Base-by-base conservation (phyloP, 2,797 vertebrate genomes). In the Sparidentex hasta region DNA sequence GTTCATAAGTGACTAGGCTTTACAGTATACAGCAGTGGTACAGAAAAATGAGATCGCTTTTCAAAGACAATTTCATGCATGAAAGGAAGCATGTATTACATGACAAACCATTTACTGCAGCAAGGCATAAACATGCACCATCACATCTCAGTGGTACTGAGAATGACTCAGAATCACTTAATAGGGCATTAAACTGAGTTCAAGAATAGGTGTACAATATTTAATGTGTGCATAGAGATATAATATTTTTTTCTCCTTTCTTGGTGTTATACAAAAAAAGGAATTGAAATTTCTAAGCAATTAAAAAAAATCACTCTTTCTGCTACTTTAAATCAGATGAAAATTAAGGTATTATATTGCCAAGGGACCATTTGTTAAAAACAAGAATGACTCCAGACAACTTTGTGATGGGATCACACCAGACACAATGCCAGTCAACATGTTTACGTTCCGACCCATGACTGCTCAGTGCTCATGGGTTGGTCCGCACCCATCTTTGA, bases 21-120 rank as follows among this genome's bases (percentile, higher is more conserved):
- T 25, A 51, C n/a, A 50, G 46, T 59, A 54, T 13, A 56, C 25
- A 51, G 51, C 12, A 38, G 41, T 74, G 71, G 62, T 51, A 27
- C 7, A 62, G 50, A 23, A 57, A 83, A 75, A 67, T 55, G 3
- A 63, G 21, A 81, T n/a, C 1, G 7, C 43, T 64, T 50, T 71
- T 33, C 27, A 71, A 63, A 71, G 46, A 71, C 11, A 41, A 66
- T 58, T 48, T 71, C 48, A 58, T 63, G 46, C 29, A 67, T 27
- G 69, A 80, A 46, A 58, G 27, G 21, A 56, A 70, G 38, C 29
- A 59, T 63, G 33, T 72, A n/a, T 20, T 65, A 68, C 41, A 72
- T 63, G 16, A 74, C 48, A 47, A 67, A 33, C 52, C 11, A 66
- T 71, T 62, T 20, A 50, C 27, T 57, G 27, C 20, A 63, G 48